phyloP scores from a whole-genome alignment of 2,888 invertebrate genomes.

The Microchrysa polita region DNA sequence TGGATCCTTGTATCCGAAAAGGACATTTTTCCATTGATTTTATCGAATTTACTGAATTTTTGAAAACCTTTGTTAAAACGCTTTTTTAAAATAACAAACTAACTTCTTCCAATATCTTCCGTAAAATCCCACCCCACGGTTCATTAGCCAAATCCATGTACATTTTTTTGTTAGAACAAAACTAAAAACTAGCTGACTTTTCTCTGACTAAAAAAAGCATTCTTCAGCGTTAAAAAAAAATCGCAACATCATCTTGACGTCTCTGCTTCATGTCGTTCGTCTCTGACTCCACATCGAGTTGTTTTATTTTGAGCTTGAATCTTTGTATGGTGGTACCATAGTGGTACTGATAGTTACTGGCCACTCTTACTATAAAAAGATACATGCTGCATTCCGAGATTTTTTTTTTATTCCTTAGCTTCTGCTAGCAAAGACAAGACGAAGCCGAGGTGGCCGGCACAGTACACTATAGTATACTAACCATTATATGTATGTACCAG shows the following conservation, averaged over 20 bases:
- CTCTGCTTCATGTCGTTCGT: conserved; percentile 4
- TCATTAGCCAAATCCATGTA: background rate
- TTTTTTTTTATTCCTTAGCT: no score
- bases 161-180: background rate
- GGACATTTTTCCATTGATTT: no score
- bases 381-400: conserved; percentile 43
- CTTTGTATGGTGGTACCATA: background rate
- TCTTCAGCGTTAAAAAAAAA: no score
- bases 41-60: no score
- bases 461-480: no score
- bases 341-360: no score
- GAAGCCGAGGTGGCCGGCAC: background rate
- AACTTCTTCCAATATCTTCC: no score
- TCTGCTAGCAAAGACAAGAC: conserved; percentile 17
- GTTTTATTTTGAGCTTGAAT: no score
- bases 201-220: background rate
- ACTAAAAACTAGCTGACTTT: conserved; percentile 4
- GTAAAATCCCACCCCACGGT: conserved; percentile 17
- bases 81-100: no score
- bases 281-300: background rate
- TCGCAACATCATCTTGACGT: conserved; percentile 1
- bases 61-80: no score
- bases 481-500: no score
- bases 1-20: no score
- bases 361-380: background rate